Percentiles rank a stretch among this genome's conserved stretches.
phyloP scores from a whole-genome alignment of 2,113 vertebrate species.

The Cryptomyrus ogoouensis region DNA sequence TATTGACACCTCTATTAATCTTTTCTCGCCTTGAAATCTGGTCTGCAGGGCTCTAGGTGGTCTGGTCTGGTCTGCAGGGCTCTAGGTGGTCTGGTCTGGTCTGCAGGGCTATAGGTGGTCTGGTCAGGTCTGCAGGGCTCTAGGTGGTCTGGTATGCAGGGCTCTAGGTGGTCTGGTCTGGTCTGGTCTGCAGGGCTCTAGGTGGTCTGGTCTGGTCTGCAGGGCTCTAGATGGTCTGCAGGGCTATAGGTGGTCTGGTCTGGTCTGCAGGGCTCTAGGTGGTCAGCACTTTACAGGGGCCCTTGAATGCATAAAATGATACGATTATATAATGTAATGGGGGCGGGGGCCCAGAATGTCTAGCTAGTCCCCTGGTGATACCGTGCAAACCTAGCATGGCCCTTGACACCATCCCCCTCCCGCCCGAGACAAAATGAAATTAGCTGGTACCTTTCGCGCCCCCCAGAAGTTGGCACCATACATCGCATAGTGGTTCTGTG shows the following conservation, averaged over 20 bases:
- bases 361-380: not conserved
- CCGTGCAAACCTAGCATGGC: not conserved
- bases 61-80: not conserved
- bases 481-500: not conserved
- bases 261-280: not conserved
- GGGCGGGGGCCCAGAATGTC: not conserved
- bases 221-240: too few relatives aligned
- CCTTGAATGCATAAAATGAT: not conserved
- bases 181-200: too few relatives aligned
- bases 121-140: not conserved
- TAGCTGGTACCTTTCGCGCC: not conserved
- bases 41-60: too few relatives aligned
- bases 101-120: too few relatives aligned
- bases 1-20: not conserved
- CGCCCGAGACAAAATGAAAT: not conserved
- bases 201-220: not conserved
- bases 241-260: not conserved
- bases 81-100: not conserved
- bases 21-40: not conserved
- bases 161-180: too few relatives aligned
- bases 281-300: not conserved
- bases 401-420: not conserved
- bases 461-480: not conserved
- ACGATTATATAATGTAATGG: not conserved
- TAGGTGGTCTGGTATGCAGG: not conserved